These are phyloP conservation scores for Rhagium mordax DNA, from an alignment of 2,888 invertebrate species.

Conservation along the genomic window DNA sequence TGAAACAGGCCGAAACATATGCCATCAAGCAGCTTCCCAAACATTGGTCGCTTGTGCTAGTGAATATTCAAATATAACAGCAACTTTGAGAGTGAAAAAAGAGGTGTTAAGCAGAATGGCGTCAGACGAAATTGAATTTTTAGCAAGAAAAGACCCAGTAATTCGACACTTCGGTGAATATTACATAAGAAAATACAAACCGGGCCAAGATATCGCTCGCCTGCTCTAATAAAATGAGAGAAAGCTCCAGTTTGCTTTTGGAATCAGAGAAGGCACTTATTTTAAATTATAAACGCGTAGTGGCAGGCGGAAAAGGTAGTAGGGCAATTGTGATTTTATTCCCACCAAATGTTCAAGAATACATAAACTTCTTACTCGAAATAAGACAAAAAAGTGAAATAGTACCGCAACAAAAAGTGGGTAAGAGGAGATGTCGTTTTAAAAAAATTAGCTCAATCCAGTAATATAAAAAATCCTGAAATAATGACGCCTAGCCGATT, in stretches of 20 bases:
- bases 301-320: conserved; percentile 5
- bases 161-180: not conserved
- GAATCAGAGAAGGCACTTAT: not conserved
- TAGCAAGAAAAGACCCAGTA: not conserved
- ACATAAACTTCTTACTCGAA: not conserved
- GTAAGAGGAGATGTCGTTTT: not conserved
- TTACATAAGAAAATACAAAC: not conserved
- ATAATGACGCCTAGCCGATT: not conserved
- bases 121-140: not conserved
- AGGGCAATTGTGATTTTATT: not conserved
- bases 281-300: not conserved
- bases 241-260: no score
- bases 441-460: not conserved
- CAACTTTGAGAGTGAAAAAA: not conserved
- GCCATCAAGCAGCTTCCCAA: no score
- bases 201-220: no score
- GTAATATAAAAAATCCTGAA: not conserved
- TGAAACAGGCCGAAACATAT: conserved; percentile 3
- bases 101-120: not conserved
- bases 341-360: not conserved
- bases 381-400: no score
- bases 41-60: not conserved
- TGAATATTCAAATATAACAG: not conserved
- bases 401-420: not conserved
- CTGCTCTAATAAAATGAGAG: no score